phyloP scores from a whole-genome alignment of 2,888 invertebrate species.

The Zhengitettix transpicula region DNA sequence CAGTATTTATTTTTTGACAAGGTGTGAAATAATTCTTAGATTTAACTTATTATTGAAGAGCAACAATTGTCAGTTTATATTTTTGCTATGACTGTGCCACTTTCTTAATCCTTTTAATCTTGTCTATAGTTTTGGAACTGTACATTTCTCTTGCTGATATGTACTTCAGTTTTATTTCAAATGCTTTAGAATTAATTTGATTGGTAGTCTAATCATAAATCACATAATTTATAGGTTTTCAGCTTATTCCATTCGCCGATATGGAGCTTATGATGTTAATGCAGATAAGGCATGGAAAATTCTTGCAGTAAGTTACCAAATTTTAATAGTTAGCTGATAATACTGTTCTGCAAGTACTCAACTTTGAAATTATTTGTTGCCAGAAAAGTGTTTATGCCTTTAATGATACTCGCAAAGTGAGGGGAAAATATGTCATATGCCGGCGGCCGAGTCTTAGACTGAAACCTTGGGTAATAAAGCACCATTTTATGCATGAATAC shows the following conservation, averaged over 20 bases:
- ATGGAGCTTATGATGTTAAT: conserved; percentile 41
- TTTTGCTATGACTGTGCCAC: no score
- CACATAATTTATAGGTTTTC: conserved; percentile 6
- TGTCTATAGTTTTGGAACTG: no score
- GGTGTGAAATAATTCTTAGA: no score
- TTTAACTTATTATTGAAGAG: no score
- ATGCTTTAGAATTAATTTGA: no score
- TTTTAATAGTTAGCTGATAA: background rate
- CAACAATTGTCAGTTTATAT: no score
- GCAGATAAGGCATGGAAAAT: conserved; percentile 47
- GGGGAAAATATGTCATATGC: conserved; percentile 60
- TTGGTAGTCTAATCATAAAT: no score
- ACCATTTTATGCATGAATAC: background rate
- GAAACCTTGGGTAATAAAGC: conserved; percentile 36
- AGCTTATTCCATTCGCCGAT: conserved; percentile 49
- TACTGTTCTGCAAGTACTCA: background rate
- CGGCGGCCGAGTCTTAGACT: conserved; percentile 48
- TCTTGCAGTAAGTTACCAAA: conserved; percentile 27
- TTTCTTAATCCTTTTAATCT: no score
- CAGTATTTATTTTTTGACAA: no score
- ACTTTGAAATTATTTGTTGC: conserved; percentile 14
- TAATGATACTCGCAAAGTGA: conserved; percentile 39
- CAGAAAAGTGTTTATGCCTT: conserved; percentile 56
- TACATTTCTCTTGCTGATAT: no score
- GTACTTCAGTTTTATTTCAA: no score